Conservation (phyloP, 2,797 vertebrate genomes). For the Smutsia gigantea region DNA sequence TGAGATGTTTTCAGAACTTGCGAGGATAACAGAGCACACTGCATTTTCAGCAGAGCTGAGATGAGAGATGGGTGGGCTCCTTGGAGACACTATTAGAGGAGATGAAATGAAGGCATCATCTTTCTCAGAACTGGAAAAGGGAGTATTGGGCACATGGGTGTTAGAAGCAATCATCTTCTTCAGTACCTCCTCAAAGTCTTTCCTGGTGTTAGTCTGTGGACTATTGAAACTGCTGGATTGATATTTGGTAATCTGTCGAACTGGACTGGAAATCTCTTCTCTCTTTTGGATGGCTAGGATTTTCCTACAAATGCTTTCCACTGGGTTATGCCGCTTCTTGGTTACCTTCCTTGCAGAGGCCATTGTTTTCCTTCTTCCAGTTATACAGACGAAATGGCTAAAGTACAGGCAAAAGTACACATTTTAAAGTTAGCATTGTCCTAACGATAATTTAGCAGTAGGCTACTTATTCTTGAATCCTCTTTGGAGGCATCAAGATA, state of each 20-base stretch:
- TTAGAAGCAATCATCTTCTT: slow-evolving; percentile 83
- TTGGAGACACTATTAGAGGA: slow-evolving; percentile 41
- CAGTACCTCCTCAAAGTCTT: slow-evolving; percentile 90
- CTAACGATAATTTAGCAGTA: not conserved
- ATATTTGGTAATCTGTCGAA: slow-evolving; percentile 91
- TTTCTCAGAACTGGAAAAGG: not conserved
- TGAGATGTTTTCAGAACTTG: slow-evolving; percentile 65
- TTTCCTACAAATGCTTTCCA: slow-evolving; percentile 95
- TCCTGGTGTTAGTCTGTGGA: slow-evolving; percentile 87
- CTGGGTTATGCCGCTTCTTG: slow-evolving; percentile 90
- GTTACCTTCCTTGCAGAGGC: slow-evolving; percentile 48
- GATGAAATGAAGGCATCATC: accelerated
- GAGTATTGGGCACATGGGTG: accelerated
- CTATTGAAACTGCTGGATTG: slow-evolving; percentile 90
- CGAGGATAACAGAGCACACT: accelerated
- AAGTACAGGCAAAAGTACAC: not conserved
- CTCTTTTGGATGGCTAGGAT: slow-evolving; percentile 92
- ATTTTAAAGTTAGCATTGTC: not conserved
- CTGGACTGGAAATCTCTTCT: slow-evolving; percentile 88
- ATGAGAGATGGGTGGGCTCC: not conserved
- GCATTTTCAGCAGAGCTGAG: not conserved
- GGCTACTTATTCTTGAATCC: not conserved
- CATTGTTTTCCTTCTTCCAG: slow-evolving; percentile 51
- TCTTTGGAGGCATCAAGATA: not conserved
- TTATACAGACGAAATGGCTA: not conserved